Conservation (phyloP, 2,888 invertebrate species). For the Brachylomia viminalis region DNA sequence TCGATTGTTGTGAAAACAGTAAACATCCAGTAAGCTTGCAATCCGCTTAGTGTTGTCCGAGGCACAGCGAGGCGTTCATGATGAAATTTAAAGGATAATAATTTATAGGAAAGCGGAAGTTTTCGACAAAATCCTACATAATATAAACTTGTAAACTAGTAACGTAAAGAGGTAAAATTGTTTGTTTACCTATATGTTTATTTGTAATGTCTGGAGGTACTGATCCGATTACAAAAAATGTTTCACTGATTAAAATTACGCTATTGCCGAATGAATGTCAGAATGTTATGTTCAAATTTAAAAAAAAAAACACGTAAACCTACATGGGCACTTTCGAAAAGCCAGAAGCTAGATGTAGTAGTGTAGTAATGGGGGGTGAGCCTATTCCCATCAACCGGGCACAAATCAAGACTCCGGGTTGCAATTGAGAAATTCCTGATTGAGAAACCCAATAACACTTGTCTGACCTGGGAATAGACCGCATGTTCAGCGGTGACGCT, state of each 20-base stretch:
- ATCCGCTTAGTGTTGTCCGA: constrained; percentile 70
- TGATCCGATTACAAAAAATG: background rate
- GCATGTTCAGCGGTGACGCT: too few species aligned
- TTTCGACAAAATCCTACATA: too few species aligned
- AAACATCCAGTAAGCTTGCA: constrained; percentile 69
- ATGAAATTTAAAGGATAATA: constrained; percentile 2
- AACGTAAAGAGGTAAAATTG: background rate
- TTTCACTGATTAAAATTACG: background rate
- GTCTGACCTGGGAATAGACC: too few species aligned
- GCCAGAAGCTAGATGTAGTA: too few species aligned
- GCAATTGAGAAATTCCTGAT: too few species aligned
- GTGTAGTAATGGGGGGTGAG: too few species aligned
- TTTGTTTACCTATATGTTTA: background rate
- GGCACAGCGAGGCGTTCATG: constrained; percentile 49
- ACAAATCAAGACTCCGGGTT: too few species aligned
- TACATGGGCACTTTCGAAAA: too few species aligned
- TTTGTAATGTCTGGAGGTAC: background rate
- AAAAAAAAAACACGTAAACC: too few species aligned
- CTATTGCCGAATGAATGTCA: background rate
- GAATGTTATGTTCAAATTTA: background rate
- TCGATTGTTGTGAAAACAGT: constrained; percentile 75
- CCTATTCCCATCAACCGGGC: too few species aligned
- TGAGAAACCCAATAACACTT: too few species aligned
- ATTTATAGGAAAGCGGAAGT: background rate
- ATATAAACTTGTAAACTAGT: background rate